Percentiles rank a stretch among this genome's conserved stretches.
These are phyloP conservation scores for Melanotaenia trifasciata DNA, from an alignment of 2,797 vertebrate species.

Conservation along the genomic window DNA sequence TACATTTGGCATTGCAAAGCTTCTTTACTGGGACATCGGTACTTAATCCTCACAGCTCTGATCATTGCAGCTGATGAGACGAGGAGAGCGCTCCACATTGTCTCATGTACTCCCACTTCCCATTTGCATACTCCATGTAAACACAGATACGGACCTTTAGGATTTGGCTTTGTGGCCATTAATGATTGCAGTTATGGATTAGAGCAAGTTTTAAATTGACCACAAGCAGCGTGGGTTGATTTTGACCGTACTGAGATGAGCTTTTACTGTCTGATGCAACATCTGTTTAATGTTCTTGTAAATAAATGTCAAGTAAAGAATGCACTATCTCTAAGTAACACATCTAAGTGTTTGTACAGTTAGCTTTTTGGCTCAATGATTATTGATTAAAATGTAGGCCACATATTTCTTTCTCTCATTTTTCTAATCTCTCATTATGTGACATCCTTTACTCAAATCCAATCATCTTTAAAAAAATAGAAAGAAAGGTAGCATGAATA, in stretches of 20 bases:
- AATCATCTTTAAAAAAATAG: background rate
- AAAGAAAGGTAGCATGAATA: background rate
- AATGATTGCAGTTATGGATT: slow-evolving; percentile 17
- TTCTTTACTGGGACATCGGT: slow-evolving; percentile 76
- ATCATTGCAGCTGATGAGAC: slow-evolving; percentile 70
- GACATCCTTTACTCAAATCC: background rate
- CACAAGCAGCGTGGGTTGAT: background rate
- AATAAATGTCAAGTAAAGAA: background rate
- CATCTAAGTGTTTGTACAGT: background rate
- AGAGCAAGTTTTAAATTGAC: slow-evolving; percentile 1
- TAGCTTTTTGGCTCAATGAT: background rate
- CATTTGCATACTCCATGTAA: slow-evolving; percentile 19
- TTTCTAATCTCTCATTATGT: background rate
- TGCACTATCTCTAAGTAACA: background rate
- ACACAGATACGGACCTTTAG: slow-evolving; percentile 19
- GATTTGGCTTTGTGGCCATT: slow-evolving; percentile 10
- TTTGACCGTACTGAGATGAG: slow-evolving; percentile 1
- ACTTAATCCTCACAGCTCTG: slow-evolving; percentile 75
- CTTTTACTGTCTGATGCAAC: slow-evolving; percentile 1
- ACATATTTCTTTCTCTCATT: background rate
- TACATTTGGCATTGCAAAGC: slow-evolving; percentile 75
- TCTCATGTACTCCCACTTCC: slow-evolving; percentile 31
- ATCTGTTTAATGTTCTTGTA: background rate
- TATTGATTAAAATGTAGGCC: background rate
- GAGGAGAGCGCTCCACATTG: slow-evolving; percentile 34